Evolutionary conservation across 2,888 invertebrate genomes (phyloP).

Genomic region (Apodemia hepburni): DNA sequence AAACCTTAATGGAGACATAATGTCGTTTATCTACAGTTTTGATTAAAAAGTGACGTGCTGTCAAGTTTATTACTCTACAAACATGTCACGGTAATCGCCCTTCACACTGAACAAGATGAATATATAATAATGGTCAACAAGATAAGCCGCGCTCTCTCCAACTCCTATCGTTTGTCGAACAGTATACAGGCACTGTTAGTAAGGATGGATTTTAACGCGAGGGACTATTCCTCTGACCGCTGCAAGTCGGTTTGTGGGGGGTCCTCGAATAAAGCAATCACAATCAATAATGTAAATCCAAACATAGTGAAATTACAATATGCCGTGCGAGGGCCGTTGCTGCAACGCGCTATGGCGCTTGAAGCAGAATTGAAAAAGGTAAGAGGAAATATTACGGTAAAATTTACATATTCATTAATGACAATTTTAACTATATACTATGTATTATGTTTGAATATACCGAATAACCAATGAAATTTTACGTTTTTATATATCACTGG

Average conservation of each 20-base stretch:
- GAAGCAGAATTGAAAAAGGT: slow-evolving; percentile 94
- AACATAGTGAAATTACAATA: slow-evolving; percentile 96
- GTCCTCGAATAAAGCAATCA: slow-evolving; percentile 42
- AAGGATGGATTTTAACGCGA: slow-evolving; percentile 27
- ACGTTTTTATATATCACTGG: too few relatives aligned
- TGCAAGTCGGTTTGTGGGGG: slow-evolving; percentile 45
- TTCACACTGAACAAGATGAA: background rate
- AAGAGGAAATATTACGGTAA: slow-evolving; percentile 31
- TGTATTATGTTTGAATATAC: too few relatives aligned
- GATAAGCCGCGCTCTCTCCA: slow-evolving; percentile 45
- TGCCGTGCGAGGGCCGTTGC: slow-evolving; percentile 97
- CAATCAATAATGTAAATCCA: slow-evolving; percentile 92
- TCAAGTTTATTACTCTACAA: slow-evolving; percentile 44
- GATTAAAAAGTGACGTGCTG: too few relatives aligned
- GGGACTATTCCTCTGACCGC: slow-evolving; percentile 22
- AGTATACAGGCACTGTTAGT: slow-evolving; percentile 38
- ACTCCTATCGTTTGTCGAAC: slow-evolving; percentile 49
- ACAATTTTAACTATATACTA: too few relatives aligned
- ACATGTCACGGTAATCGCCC: slow-evolving; percentile 48
- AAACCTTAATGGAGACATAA: too few relatives aligned
- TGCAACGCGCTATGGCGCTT: slow-evolving; percentile 94
- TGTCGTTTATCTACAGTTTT: too few relatives aligned
- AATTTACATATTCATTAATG: background rate
- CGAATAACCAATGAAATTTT: too few relatives aligned
- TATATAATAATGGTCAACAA: slow-evolving; percentile 42